Percentiles rank a stretch among this genome's conserved stretches.
Evolutionary conservation across 2,888 invertebrate species (phyloP).

Genomic region (Selenia dentaria): DNA sequence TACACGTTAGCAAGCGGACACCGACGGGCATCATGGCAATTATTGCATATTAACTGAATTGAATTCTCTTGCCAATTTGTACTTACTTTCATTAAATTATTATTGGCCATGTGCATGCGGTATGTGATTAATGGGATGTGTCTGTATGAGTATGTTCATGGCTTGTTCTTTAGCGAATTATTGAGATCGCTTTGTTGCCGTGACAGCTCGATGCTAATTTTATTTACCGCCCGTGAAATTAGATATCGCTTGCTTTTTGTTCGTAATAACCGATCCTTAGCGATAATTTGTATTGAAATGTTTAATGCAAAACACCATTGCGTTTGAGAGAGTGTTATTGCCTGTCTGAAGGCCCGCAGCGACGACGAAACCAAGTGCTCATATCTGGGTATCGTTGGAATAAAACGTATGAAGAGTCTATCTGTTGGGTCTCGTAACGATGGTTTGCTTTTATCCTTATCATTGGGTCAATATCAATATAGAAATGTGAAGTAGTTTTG

Average conservation of each 20-base stretch:
- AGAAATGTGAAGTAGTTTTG: slow-evolving; percentile 18
- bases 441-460: slow-evolving; percentile 75
- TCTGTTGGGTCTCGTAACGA: slow-evolving; percentile 62
- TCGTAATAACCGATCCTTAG: slow-evolving; percentile 42
- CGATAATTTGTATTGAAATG: slow-evolving; percentile 65
- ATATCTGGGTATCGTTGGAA: slow-evolving; percentile 51
- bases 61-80: slow-evolving; percentile 55
- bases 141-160: slow-evolving; percentile 47
- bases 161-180: slow-evolving; percentile 74
- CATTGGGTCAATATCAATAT: slow-evolving; percentile 34
- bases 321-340: slow-evolving; percentile 42
- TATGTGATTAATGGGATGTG: slow-evolving; percentile 63
- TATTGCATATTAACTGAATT: slow-evolving; percentile 75
- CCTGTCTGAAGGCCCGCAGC: slow-evolving; percentile 38
- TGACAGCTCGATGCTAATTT: slow-evolving; percentile 77
- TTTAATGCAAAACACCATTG: slow-evolving; percentile 56
- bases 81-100: slow-evolving; percentile 62
- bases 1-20: slow-evolving; percentile 14
- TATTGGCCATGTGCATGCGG: slow-evolving; percentile 51
- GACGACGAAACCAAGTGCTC: slow-evolving; percentile 46
- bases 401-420: slow-evolving; percentile 63
- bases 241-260: slow-evolving; percentile 64
- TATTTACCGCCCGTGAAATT: slow-evolving; percentile 82
- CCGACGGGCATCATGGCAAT: slow-evolving; percentile 40
- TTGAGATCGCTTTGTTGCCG: slow-evolving; percentile 77